phyloP scores from a whole-genome alignment of 1,140 invertebrate genomes.

The Nixonia krombeini region DNA sequence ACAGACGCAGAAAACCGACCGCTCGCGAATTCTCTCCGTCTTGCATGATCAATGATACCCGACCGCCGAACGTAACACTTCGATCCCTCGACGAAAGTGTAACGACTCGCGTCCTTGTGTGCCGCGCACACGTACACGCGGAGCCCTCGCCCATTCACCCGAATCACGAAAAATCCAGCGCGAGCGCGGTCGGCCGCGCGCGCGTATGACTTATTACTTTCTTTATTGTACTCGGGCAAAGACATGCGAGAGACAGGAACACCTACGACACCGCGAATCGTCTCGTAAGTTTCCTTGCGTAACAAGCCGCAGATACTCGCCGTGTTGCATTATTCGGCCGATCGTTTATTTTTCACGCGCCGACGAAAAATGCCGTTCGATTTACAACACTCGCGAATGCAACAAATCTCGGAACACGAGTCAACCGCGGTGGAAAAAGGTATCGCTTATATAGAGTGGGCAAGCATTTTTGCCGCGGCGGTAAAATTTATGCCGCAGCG shows the following conservation, averaged over 20 bases:
- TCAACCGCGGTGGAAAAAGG: too few relatives aligned
- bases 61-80: constrained; percentile 30
- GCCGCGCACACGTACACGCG: constrained; percentile 3
- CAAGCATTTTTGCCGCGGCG: too few relatives aligned
- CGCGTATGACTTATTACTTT: constrained; percentile 33
- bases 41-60: constrained; percentile 47
- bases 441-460: too few relatives aligned
- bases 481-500: too few relatives aligned
- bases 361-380: too few relatives aligned
- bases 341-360: too few relatives aligned
- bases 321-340: too few relatives aligned
- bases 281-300: constrained; percentile 25
- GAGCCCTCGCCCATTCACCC: constrained; percentile 69
- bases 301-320: too few relatives aligned
- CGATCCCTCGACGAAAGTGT: constrained; percentile 24
- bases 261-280: constrained; percentile 30
- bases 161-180: constrained; percentile 66
- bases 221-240: constrained; percentile 22
- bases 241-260: constrained; percentile 31
- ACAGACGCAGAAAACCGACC: constrained; percentile 42
- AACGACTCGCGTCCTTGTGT: too few relatives aligned
- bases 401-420: too few relatives aligned
- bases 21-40: constrained; percentile 8
- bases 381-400: too few relatives aligned
- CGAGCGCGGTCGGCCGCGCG: constrained; percentile 21